Conservation (phyloP, 23 tunicate species). For the Ascidia mentula region DNA sequence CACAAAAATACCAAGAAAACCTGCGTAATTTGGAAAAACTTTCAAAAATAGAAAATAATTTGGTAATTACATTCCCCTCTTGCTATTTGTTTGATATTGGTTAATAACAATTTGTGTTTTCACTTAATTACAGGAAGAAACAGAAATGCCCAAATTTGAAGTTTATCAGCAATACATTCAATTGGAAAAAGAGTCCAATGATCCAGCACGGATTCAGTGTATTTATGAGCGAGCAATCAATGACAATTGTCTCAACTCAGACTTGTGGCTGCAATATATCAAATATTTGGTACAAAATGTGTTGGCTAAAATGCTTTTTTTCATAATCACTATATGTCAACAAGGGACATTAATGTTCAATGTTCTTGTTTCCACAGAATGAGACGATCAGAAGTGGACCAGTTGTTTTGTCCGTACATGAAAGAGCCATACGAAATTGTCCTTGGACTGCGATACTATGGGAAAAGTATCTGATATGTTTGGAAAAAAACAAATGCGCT, state of each 20-base stretch:
- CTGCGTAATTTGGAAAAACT: conserved; percentile 46
- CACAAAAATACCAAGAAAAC: conserved; percentile 39
- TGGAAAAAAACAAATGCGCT: conserved; percentile 58
- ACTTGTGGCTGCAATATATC: conserved; percentile 75
- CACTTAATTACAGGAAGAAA: conserved; percentile 12
- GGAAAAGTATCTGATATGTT: conserved; percentile 41
- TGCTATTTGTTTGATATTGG: too few relatives aligned
- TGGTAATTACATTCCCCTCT: conserved; percentile 36
- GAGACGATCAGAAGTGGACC: conserved; percentile 45
- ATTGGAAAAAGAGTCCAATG: conserved; percentile 42
- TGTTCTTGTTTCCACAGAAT: conserved; percentile 7
- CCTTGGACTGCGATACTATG: conserved; percentile 73
- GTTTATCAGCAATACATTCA: conserved; percentile 62
- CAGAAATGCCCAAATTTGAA: conserved; percentile 29
- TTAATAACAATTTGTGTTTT: neutral
- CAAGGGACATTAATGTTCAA: too few relatives aligned
- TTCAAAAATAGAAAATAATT: conserved; percentile 42
- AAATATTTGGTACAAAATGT: conserved; percentile 68
- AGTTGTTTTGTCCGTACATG: conserved; percentile 34
- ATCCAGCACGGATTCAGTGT: conserved; percentile 61
- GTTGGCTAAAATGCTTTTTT: too few relatives aligned
- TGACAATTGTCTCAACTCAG: conserved; percentile 69
- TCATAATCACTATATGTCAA: neutral
- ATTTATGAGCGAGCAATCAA: conserved; percentile 78
- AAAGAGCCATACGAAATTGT: conserved; percentile 76